phyloP scores from a whole-genome alignment of 2,797 vertebrate genomes.

The Micromesistius poutassou region DNA sequence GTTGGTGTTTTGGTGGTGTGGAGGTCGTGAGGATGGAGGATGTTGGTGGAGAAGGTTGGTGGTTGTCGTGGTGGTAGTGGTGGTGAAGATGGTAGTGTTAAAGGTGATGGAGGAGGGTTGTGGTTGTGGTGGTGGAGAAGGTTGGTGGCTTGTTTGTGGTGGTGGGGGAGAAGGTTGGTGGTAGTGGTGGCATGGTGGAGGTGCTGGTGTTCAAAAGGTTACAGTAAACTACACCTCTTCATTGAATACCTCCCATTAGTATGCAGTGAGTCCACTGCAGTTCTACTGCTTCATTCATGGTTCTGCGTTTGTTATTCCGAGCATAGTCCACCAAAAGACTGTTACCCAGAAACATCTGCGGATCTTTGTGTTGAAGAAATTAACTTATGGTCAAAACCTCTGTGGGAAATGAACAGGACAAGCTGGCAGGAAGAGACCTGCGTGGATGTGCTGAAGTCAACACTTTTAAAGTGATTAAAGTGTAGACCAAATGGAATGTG shows the following conservation, averaged over 20 bases:
- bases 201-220: background rate
- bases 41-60: background rate
- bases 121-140: no score
- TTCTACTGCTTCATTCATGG: background rate
- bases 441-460: background rate
- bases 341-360: background rate
- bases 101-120: no score
- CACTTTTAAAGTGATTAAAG: background rate
- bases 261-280: background rate
- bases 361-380: background rate
- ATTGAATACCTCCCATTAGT: no score
- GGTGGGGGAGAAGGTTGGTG: background rate
- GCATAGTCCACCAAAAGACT: background rate
- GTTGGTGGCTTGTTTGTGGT: no score
- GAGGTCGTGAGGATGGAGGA: background rate
- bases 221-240: no score
- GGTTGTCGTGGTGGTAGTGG: background rate
- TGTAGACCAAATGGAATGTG: background rate
- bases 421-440: background rate
- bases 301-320: background rate
- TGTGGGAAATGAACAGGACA: background rate
- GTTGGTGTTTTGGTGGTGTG: background rate
- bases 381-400: background rate
- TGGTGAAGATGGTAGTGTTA: no score
- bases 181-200: slow-evolving; percentile 36